phyloP scores from a whole-genome alignment of 37 sponge, comb jelly and placozoan species.

The Trichoplax adhaerens region DNA sequence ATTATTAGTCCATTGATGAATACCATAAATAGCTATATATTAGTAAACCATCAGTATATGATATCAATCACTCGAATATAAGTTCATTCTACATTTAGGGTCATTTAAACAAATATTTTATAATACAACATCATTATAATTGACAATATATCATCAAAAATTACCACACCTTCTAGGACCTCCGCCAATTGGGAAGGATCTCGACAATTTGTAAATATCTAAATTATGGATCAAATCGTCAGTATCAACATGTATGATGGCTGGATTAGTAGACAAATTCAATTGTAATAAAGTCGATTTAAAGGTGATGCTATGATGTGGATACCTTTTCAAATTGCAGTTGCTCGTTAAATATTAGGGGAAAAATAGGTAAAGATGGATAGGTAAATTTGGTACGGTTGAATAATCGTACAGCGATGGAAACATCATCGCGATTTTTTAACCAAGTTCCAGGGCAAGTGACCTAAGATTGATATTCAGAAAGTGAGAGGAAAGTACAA shows the following conservation, averaged over 20 bases:
- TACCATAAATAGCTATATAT: too few species aligned
- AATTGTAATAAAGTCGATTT: too few species aligned
- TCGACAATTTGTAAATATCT: slow-evolving; percentile 59
- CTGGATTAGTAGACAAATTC: too few species aligned
- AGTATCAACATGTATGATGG: too few species aligned
- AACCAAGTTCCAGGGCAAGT: too few species aligned
- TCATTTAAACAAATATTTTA: neutral
- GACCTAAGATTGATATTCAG: too few species aligned
- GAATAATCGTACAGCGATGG: too few species aligned
- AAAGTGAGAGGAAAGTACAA: too few species aligned
- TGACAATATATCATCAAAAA: too few species aligned
- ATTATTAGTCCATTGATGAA: neutral
- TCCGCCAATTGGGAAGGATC: slow-evolving; percentile 37
- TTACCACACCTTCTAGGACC: slow-evolving; percentile 32
- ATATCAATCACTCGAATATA: neutral
- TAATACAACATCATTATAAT: neutral
- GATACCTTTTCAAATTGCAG: slow-evolving; percentile 50
- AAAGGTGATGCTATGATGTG: too few species aligned
- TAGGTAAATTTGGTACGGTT: neutral
- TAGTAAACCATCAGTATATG: too few species aligned
- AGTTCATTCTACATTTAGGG: neutral
- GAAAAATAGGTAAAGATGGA: slow-evolving; percentile 33
- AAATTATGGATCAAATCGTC: neutral
- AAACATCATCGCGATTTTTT: too few species aligned
- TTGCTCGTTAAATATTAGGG: slow-evolving; percentile 29